Evolutionary conservation across 2,113 vertebrate species (phyloP).

Genomic region (Mohoua ochrocephala): DNA sequence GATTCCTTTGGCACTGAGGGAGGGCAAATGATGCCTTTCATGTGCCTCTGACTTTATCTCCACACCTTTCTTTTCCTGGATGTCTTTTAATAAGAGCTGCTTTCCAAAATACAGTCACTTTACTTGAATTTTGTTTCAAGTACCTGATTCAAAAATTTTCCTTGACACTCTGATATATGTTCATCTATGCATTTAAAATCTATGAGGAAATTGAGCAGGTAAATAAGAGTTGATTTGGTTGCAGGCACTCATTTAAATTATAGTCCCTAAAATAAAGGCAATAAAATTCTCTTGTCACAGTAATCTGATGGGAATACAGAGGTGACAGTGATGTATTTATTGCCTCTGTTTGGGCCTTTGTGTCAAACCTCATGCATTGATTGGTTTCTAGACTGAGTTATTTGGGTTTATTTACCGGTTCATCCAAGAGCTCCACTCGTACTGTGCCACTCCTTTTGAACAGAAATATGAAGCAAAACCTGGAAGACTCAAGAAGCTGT

Average conservation of each 20-base stretch:
- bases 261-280: background rate
- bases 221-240: background rate
- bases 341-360: background rate
- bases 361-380: background rate
- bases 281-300: background rate
- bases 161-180: background rate
- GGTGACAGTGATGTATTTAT: background rate
- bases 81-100: background rate
- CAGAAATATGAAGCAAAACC: background rate
- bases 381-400: background rate
- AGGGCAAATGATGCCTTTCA: rapidly evolving
- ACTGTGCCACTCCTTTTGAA: background rate
- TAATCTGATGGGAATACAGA: background rate
- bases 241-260: background rate
- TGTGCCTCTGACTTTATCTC: background rate
- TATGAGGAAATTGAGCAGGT: background rate
- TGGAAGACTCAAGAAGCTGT: background rate
- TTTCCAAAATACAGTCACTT: background rate
- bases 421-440: background rate
- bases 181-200: background rate
- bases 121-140: background rate
- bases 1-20: background rate
- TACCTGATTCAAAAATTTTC: background rate
- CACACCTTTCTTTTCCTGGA: background rate
- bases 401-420: background rate